Evolutionary conservation across 2,113 vertebrate genomes (phyloP), one percentile per base, ranked within the genome.

Genomic region (human (Homo sapiens)): DNA sequence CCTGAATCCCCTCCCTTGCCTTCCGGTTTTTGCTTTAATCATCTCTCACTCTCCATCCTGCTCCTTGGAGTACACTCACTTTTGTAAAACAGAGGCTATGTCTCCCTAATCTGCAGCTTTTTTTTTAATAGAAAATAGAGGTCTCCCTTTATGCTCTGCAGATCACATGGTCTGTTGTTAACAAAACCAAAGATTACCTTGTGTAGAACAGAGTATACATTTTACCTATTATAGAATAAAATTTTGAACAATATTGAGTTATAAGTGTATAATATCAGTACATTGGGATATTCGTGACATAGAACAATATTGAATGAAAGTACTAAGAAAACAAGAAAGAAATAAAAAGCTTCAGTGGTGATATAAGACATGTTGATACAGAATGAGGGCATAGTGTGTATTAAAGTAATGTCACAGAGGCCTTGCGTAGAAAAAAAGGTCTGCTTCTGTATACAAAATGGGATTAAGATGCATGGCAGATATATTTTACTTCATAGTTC

Each of bases 381-480:
- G 14, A 82, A 32, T 30, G 9, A 89, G 14, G 48, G 4, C 45
- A 45, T 35, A 17, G 0, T 14, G 10, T 82, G 1, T 70, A 27
- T 81, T 57, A 88, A 50, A 50, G 6, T 68, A 70, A 52, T 27
- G 35, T 20, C 50, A 70, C 7, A 59, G 87, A 12, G 4, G 2
- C 0, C 8, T 38, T 4, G 4, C 16, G 2, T 50, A 82, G 30
- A 2, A 30, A 30, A 64, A 0, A 88, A 90, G 2, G 14, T 5
- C 22, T 70, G 2, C 6, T 48, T 35, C 13, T 40, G 2, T 45
- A 48, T 85, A 3, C 57, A 68, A 75, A 85, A 75, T 13, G 8
- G 20, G 6, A 61, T 20, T 84, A 64, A 75, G 11, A 57, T 14
- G 0, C 14, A 5, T 52, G 35, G 22, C 38, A 68, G 30, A 75